phyloP scores from a whole-genome alignment of 2,888 invertebrate genomes.

The Enchytraeus crypticus region DNA sequence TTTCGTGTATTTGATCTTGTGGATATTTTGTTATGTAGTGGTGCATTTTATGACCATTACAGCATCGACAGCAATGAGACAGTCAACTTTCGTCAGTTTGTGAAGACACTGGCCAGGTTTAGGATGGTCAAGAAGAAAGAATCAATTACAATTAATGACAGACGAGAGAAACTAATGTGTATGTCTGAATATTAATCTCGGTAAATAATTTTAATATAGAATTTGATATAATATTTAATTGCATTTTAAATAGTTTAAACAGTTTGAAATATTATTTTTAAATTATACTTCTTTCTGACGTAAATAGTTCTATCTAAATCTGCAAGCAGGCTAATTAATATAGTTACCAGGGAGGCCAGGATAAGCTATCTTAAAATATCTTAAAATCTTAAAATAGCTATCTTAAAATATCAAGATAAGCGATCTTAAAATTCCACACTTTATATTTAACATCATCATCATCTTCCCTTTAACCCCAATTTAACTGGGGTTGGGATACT shows the following conservation, averaged over 20 bases:
- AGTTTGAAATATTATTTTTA: not conserved
- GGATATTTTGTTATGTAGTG: not conserved
- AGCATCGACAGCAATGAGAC: slow-evolving; percentile 59
- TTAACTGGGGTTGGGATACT: too few relatives aligned
- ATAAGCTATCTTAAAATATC: too few relatives aligned
- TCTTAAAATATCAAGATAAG: too few relatives aligned
- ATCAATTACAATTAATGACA: slow-evolving; percentile 72
- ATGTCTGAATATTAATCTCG: slow-evolving; percentile 51
- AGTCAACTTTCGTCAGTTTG: slow-evolving; percentile 94
- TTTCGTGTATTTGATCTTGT: too few relatives aligned
- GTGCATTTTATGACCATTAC: not conserved
- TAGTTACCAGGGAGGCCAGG: too few relatives aligned
- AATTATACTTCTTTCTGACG: not conserved
- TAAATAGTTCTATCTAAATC: too few relatives aligned
- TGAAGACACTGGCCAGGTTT: slow-evolving; percentile 88
- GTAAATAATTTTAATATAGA: not conserved
- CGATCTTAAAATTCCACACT: too few relatives aligned
- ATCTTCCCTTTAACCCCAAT: too few relatives aligned
- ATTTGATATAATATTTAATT: not conserved
- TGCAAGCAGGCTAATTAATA: too few relatives aligned
- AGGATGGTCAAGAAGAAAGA: slow-evolving; percentile 78
- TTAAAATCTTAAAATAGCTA: too few relatives aligned
- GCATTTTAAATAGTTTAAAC: not conserved
- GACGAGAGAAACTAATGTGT: slow-evolving; percentile 92
- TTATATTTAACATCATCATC: too few relatives aligned